Conservation (phyloP, 2,888 invertebrate species). For the Cheilosia vernalis region DNA sequence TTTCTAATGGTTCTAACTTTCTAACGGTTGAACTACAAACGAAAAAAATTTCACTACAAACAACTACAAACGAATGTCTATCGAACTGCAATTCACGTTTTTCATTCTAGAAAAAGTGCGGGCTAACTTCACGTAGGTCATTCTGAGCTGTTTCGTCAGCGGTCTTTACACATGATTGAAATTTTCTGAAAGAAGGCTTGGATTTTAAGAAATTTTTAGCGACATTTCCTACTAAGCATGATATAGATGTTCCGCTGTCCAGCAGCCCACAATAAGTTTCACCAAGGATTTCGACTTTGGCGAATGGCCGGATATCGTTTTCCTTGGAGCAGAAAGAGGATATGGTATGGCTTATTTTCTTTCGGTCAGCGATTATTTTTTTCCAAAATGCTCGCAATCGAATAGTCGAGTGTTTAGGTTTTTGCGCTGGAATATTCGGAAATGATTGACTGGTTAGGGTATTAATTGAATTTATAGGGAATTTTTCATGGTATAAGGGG, state of each 20-base stretch:
- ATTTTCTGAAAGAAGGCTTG: background rate
- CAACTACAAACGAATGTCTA: too few species aligned
- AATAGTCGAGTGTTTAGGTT: background rate
- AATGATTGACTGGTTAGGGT: background rate
- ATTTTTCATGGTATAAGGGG: background rate
- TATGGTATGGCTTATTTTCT: background rate
- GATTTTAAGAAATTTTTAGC: background rate
- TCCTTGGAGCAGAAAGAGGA: background rate
- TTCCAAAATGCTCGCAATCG: background rate
- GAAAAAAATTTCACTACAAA: too few species aligned
- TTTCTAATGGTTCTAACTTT: too few species aligned
- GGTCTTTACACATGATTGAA: background rate
- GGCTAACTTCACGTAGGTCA: too few species aligned
- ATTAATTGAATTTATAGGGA: background rate
- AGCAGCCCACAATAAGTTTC: too few species aligned
- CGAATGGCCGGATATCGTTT: background rate
- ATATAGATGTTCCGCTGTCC: background rate
- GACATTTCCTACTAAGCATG: background rate
- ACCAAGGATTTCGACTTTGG: background rate
- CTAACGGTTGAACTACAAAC: too few species aligned
- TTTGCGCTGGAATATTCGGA: background rate
- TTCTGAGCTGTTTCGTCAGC: background rate
- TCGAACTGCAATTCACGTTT: too few species aligned
- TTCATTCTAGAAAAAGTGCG: too few species aligned
- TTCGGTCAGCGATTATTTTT: background rate